These are phyloP conservation scores for Fragum whitleyi DNA, from an alignment of 2,888 invertebrate species.

Conservation along the genomic window DNA sequence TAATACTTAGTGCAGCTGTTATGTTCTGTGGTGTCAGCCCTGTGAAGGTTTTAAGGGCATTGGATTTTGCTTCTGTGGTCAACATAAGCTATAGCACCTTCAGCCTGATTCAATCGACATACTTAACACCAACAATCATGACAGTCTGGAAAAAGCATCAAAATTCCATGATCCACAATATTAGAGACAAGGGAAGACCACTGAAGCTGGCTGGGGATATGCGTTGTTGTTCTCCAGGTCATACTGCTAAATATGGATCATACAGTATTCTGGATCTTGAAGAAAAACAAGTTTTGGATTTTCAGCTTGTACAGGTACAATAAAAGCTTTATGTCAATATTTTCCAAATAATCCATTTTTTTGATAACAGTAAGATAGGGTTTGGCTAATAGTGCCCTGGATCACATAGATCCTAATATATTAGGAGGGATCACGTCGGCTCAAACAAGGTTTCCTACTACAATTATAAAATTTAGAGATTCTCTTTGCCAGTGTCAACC, in stretches of 20 bases:
- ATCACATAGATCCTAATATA: no score
- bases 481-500: no score
- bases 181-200: not conserved
- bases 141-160: slow-evolving; percentile 17
- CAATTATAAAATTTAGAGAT: no score
- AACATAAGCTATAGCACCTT: slow-evolving; percentile 11
- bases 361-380: no score
- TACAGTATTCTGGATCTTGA: slow-evolving; percentile 19
- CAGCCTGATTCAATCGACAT: slow-evolving; percentile 3
- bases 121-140: slow-evolving; percentile 23
- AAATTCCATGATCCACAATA: not conserved
- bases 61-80: not conserved
- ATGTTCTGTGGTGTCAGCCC: slow-evolving; percentile 26
- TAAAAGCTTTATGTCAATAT: no score
- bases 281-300: no score
- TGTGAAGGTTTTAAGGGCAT: not conserved
- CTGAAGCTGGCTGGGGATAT: slow-evolving; percentile 21
- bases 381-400: no score
- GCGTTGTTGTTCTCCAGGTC: slow-evolving; percentile 35
- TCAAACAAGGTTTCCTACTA: no score
- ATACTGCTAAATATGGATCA: slow-evolving; percentile 32
- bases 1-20: slow-evolving; percentile 14
- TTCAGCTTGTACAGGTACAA: no score
- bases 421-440: no score
- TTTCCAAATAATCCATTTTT: no score